Percentiles rank a stretch among this genome's conserved stretches.
Conservation (phyloP, 2,113 vertebrate genomes). For the Phycodurus eques region DNA sequence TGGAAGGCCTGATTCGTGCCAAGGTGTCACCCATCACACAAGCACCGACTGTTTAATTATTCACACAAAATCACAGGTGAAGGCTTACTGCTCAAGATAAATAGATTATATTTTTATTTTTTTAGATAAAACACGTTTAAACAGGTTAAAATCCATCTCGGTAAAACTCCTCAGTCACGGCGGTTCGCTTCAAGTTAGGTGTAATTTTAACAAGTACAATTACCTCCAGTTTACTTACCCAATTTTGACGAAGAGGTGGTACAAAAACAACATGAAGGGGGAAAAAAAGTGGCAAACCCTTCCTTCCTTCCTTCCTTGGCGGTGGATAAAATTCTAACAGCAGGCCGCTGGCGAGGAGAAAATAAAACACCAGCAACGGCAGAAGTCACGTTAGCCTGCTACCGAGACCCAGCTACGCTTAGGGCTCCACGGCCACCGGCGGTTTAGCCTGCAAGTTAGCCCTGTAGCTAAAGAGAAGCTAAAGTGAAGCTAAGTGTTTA, state of each 20-base stretch:
- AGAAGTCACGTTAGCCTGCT: conserved; percentile 34
- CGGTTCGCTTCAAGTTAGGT: conserved; percentile 2
- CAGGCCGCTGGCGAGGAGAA: conserved; percentile 19
- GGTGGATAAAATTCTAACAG: not conserved
- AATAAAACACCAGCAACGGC: not conserved
- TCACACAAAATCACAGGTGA: not conserved
- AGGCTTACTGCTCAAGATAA: not conserved
- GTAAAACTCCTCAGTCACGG: not conserved
- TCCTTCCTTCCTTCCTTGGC: not conserved
- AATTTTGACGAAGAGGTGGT: conserved; percentile 21
- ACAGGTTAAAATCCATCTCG: not conserved
- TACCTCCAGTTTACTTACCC: conserved; percentile 51
- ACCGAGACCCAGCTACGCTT: conserved; percentile 8
- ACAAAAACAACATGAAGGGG: conserved; percentile 58
- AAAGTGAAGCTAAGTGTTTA: conserved; percentile 38
- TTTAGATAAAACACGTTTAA: not conserved
- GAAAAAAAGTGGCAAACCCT: conserved; percentile 17
- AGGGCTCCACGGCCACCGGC: not conserved
- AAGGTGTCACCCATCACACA: not conserved
- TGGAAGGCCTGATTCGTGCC: not conserved
- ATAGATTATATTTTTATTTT: not conserved
- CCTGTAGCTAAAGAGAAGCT: conserved; percentile 8
- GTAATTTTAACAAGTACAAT: conserved; percentile 21
- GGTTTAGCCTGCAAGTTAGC: conserved; percentile 30
- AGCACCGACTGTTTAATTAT: not conserved